phyloP scores from a whole-genome alignment of 2,113 vertebrate species.

The Pardalotus punctatus region DNA sequence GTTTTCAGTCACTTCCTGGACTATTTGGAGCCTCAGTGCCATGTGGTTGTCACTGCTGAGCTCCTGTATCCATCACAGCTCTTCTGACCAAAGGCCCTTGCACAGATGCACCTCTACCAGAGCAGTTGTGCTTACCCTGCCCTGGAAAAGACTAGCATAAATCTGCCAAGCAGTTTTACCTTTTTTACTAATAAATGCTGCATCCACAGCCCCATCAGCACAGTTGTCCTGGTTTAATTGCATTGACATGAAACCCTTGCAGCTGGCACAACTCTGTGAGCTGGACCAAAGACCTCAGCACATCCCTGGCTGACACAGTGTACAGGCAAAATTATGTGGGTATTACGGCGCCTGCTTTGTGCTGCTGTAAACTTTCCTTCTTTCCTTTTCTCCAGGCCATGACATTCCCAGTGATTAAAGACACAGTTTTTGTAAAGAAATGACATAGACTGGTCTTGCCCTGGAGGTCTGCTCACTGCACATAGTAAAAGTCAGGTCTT shows the following conservation, averaged over 20 bases:
- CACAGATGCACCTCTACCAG: not conserved
- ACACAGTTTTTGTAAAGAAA: not conserved
- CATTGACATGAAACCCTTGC: not conserved
- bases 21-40: not conserved
- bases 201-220: not conserved
- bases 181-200: not conserved
- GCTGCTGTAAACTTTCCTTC: not conserved
- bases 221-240: not conserved
- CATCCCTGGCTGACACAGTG: rapidly evolving
- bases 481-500: not conserved
- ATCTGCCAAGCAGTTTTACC: not conserved
- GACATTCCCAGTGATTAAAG: not conserved
- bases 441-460: not conserved
- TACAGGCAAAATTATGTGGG: not conserved
- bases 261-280: not conserved
- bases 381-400: not conserved
- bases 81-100: not conserved
- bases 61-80: not conserved
- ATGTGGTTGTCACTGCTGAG: not conserved
- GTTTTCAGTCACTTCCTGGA: not conserved
- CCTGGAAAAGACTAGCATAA: not conserved
- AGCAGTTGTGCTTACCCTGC: not conserved
- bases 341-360: not conserved
- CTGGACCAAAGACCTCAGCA: not conserved
- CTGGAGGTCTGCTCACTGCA: not conserved